Evolutionary conservation across 2,888 invertebrate genomes (phyloP).

Genomic region (Dorcus parallelipipedus): DNA sequence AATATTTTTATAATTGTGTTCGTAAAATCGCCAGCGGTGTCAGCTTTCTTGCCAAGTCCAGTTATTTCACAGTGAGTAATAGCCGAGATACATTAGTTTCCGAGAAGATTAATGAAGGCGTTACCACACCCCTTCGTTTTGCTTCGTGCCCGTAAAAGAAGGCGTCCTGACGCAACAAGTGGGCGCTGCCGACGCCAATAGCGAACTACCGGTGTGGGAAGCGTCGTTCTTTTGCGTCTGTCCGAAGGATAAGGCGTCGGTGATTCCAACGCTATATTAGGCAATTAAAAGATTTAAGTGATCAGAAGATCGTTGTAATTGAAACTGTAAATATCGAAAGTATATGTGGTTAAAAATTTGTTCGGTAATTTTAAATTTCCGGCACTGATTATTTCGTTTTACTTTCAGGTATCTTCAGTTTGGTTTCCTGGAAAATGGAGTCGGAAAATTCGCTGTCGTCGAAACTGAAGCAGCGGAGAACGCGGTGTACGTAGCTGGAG

Average conservation of each 20-base stretch:
- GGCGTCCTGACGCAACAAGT: slow-evolving; percentile 23
- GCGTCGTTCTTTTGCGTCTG: slow-evolving; percentile 18
- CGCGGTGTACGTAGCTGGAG: background rate
- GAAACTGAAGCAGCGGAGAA: background rate
- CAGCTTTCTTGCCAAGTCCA: no score
- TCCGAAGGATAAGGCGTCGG: slow-evolving; percentile 16
- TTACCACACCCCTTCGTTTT: slow-evolving; percentile 21
- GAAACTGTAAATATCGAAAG: no score
- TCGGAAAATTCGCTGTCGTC: no score
- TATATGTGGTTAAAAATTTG: background rate
- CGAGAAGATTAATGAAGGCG: slow-evolving; percentile 22
- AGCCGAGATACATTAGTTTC: no score
- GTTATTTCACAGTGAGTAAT: no score
- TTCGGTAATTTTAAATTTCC: background rate
- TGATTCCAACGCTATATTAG: slow-evolving; percentile 15
- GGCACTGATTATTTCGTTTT: background rate
- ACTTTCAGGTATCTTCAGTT: background rate
- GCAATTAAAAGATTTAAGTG: background rate
- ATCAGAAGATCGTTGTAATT: no score
- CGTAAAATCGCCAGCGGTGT: no score
- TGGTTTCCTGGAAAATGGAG: no score
- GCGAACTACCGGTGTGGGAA: slow-evolving; percentile 20
- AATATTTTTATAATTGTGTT: no score
- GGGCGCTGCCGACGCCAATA: slow-evolving; percentile 33
- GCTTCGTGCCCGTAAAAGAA: background rate